phyloP scores from a whole-genome alignment of 2,888 invertebrate genomes.

The Leucoma salicis region DNA sequence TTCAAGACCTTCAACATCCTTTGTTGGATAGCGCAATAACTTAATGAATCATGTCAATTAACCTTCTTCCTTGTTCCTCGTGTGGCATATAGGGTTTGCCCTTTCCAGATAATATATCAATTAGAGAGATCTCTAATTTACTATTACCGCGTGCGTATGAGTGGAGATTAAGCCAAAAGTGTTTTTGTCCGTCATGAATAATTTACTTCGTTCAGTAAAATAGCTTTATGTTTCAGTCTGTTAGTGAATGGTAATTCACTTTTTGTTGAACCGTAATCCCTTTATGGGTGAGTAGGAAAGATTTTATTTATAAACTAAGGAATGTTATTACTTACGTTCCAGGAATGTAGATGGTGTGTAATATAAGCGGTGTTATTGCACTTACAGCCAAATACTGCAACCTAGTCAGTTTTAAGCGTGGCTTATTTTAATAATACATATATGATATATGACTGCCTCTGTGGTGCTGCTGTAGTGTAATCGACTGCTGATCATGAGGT shows the following conservation, averaged over 20 bases:
- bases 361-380: too few species aligned
- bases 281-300: conserved; percentile 2
- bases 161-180: conserved; percentile 19
- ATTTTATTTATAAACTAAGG: conserved; percentile 3
- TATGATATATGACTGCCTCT: too few species aligned
- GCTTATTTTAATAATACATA: too few species aligned
- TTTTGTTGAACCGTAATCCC: conserved; percentile 9
- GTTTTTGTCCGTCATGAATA: conserved; percentile 30
- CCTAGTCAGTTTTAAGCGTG: too few species aligned
- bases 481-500: too few species aligned
- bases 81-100: conserved; percentile 10
- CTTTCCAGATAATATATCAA: conserved; percentile 37
- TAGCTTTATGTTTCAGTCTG: conserved; percentile 18
- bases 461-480: too few species aligned
- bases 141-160: conserved; percentile 24
- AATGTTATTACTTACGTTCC: too few species aligned
- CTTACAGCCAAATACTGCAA: too few species aligned
- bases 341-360: too few species aligned
- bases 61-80: conserved; percentile 5
- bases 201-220: conserved; percentile 24
- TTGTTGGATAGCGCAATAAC: background rate
- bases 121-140: conserved; percentile 34
- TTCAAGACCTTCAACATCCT: background rate
- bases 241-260: conserved; percentile 12
- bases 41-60: background rate